Conservation (phyloP, 1,140 invertebrate species). For the Nymphalis io region DNA sequence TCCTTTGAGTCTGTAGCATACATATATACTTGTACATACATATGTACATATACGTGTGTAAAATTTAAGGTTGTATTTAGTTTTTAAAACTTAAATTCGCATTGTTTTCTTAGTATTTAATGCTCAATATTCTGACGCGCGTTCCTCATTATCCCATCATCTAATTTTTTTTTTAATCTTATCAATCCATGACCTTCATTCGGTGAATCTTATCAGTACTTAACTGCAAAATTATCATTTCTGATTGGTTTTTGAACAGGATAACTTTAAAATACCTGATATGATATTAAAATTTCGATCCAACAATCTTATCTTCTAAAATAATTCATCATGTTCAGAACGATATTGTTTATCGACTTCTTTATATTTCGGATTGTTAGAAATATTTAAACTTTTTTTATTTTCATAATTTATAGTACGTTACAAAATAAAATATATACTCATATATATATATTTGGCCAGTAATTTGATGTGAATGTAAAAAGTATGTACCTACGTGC, state of each 20-base stretch:
- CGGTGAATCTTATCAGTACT: background rate
- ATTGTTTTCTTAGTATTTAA: background rate
- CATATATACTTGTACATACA: no score
- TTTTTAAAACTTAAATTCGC: no score
- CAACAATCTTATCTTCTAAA: background rate
- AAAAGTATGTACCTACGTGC: no score
- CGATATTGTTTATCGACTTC: background rate
- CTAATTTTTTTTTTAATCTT: constrained; percentile 12
- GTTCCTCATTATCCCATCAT: background rate
- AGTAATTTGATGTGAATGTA: no score
- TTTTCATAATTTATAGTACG: no score
- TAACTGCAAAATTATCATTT: background rate
- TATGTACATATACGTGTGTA: no score
- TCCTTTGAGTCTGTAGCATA: no score
- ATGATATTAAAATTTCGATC: background rate
- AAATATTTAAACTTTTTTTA: no score
- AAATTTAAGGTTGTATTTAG: no score
- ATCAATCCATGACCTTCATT: constrained; percentile 18
- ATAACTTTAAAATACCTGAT: background rate
- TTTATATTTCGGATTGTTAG: no score
- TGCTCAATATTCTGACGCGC: background rate
- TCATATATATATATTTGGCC: no score
- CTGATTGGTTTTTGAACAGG: background rate
- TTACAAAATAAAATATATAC: no score
- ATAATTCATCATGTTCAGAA: background rate